Base-by-base conservation (phyloP, 2,113 vertebrate genomes). In the Barbus barbus region DNA sequence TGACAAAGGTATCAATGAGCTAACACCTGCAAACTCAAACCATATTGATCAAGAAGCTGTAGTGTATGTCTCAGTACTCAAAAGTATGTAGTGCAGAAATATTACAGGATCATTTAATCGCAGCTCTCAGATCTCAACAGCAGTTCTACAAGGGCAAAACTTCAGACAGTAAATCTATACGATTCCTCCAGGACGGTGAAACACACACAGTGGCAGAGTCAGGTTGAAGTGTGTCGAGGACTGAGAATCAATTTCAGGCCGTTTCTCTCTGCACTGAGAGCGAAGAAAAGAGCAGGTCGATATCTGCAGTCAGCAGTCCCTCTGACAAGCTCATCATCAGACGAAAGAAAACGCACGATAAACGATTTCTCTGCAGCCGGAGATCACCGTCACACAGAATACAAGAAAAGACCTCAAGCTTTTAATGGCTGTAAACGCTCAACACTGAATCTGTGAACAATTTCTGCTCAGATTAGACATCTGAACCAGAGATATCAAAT, bases 211-310 rank as follows among this genome's bases (percentile, higher is more conserved):
- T n/a, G 9, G 51, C 75, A 77, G 48, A 77, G 36, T 22, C 48
- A 13, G 46, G 8, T 18, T 33, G 22, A 12, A 53, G 51, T 77
- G 75, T 77, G 48, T 77, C 28, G 12, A 56, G 20, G 20, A 48
- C 20, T 1, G 48, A 72, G 83, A 71, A 84, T 84, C 48, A 56
- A n/a, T n/a, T n/a, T n/a, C n/a, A n/a, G n/a, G n/a, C n/a, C n/a
- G n/a, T n/a, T n/a, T n/a, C n/a, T 31, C 67, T 31, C 67, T 14
- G 46, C n/a, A 28, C 36, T 41, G 33, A 31, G 36, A 38, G n/a
- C 0, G 36, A 46, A 61, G 51, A 71, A 84, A 58, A 46, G 75
- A 84, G 14, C 61, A 22, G 76, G 78, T 79, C 71, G 36, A 79
- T 84, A 44, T 38, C 53, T 56, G 33, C 28, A 48, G 48, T 73